phyloP scores from a whole-genome alignment of 2,113 vertebrate genomes.

The Ceratotherium simum region DNA sequence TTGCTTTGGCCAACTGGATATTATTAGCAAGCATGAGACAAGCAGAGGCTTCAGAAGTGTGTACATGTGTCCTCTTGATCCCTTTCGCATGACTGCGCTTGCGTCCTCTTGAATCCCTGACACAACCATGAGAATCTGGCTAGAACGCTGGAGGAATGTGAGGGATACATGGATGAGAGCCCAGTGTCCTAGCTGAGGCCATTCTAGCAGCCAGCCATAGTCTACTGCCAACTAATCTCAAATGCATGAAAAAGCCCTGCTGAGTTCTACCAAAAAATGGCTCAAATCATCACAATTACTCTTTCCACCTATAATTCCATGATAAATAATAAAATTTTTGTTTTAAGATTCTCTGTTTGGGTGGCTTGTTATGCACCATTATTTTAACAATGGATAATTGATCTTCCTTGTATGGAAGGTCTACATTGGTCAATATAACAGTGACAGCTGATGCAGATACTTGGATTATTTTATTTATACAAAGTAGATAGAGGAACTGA shows the following conservation, averaged over 20 bases:
- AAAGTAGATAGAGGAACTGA: neutral
- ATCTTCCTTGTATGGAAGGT: neutral
- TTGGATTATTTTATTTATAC: neutral
- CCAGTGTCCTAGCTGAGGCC: neutral
- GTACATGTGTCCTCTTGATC: neutral
- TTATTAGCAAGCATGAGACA: neutral
- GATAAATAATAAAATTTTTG: neutral
- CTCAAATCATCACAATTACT: neutral
- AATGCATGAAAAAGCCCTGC: neutral
- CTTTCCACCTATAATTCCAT: neutral
- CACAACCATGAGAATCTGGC: neutral
- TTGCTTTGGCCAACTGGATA: neutral
- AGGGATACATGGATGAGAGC: neutral
- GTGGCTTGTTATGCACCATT: neutral
- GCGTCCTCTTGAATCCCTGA: neutral
- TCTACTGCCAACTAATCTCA: neutral
- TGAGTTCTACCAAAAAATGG: neutral
- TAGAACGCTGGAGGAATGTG: neutral
- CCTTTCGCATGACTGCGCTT: neutral
- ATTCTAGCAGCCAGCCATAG: neutral
- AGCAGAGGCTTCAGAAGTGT: neutral
- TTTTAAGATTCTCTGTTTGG: neutral
- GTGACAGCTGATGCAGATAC: neutral
- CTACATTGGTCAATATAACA: neutral
- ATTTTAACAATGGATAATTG: neutral